Base-by-base conservation (phyloP, 2,888 invertebrate species). In the Morpho deidamia region DNA sequence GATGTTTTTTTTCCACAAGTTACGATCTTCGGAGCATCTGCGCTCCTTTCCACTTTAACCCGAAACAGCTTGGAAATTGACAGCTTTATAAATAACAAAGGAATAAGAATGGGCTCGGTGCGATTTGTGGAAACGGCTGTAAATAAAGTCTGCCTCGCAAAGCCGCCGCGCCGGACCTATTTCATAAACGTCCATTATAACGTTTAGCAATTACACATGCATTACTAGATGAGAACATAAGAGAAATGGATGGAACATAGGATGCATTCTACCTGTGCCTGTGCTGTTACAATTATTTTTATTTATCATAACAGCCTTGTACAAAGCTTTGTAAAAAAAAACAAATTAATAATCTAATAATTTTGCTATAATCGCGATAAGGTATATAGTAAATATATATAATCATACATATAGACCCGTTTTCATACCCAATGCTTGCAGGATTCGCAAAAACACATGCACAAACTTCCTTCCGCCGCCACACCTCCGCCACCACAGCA, bases 71-170 rank as follows among this genome's bases (percentile, higher is more conserved):
- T 69, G 61, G 65, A 70, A 81, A 83, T 82, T 83, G 84, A 86
- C 81, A 83, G 83, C 81, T 83, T 81, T 83, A 83, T 83, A 81
- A 78, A 81, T 77, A 78, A 56, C 56, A 56, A 56, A 56, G 56
- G 52, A 46, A 46, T 49, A 74, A 74, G 74, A 76, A 63, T 57
- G 52, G 54, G 50, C 42, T 58, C 51, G 51, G 45, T 45, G 47
- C 44, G 50, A 59, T 56, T 59, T 59, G 57, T 70, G 67, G 67
- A 69, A 71, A 70, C 63, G 67, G 63, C 65, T 67, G 74, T 75
- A 74, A 78, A 75, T 76, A 74, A 77, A 39, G 12, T 45, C 39
- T 35, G 14, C 34, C 12, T 35, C 37, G 53, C 53, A 56, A 56
- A 58, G 50, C 47, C 33, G 45, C 58, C 58, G 58, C 58, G 10